Base-by-base conservation (phyloP, 1,140 invertebrate species). In the Zaprionus davidi region DNA sequence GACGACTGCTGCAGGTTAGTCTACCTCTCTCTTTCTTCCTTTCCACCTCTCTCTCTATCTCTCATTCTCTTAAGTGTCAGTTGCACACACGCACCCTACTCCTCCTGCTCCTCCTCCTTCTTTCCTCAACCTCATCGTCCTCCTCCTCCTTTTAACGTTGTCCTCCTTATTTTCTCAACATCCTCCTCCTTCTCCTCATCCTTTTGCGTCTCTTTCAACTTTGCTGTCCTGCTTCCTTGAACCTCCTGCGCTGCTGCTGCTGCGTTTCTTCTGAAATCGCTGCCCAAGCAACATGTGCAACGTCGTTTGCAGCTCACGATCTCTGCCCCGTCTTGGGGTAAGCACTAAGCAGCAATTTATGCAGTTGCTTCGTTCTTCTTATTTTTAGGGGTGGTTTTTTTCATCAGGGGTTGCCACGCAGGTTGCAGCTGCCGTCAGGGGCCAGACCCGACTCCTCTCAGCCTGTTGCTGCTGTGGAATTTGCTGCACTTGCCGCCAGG, bases 301-400 rank as follows among this genome's bases (percentile, higher is more conserved):
- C 31, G 9, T 66, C 65, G 53, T 38, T 60, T 62, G 44, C 26
- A 34, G 15, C 59, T 55, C 59, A 51, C 72, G 71, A 72, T 72
- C 81, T 74, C 44, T 67, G 67, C 67, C 68, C 78, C 59, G 59
- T 13, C 34, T 53, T 68, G 82, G 82, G 82, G 82, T 31, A 31
- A 31, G 31, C 31, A 31, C 38, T 82, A 79, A 13, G 15, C n/a
- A 11, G 71, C 70, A 88, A 84, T 90, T 87, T 76, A 78, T 87
- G 85, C 84, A 79, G 75, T 72, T 78, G 76, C 51, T 71, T 71
- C 49, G 51, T 57, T 51, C 38, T 57, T 51, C 38, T 73, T 46
- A 7, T 46, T 46, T 88, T 87, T 68, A 90, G 78, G 84, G 84
- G 85, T 84, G 84, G 85, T 72, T 88, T 85, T 72, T 88, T 85